Conservation (phyloP, 2,113 vertebrate species). For the Barbus barbus region DNA sequence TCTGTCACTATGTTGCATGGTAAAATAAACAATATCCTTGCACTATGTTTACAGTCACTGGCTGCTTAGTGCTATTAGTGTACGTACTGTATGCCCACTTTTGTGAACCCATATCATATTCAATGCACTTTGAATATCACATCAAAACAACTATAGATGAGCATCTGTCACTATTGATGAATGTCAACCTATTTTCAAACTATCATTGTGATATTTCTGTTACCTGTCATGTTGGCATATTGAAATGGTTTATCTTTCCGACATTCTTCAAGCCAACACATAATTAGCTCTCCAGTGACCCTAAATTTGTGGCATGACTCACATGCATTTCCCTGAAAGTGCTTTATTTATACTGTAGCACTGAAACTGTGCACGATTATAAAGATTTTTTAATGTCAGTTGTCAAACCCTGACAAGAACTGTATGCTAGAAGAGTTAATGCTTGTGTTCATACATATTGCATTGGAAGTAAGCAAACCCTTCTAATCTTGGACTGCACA, state of each 20-base stretch:
- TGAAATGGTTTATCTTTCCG: neutral
- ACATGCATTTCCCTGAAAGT: neutral
- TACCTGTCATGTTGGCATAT: neutral
- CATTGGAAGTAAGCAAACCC: conserved; percentile 9
- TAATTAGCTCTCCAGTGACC: conserved; percentile 7
- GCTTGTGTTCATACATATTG: neutral
- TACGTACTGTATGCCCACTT: neutral
- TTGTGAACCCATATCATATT: conserved; percentile 1
- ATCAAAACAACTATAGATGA: neutral
- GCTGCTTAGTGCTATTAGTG: neutral
- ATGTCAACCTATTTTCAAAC: conserved; percentile 9
- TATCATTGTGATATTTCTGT: neutral
- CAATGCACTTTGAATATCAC: neutral
- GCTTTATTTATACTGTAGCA: neutral
- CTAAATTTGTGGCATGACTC: conserved; percentile 1
- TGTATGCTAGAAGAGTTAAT: neutral
- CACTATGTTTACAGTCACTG: neutral
- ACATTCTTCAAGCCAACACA: neutral
- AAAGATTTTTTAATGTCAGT: neutral
- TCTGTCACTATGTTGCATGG: neutral
- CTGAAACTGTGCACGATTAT: neutral
- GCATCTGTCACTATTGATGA: neutral
- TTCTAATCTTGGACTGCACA: neutral
- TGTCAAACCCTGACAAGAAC: neutral
- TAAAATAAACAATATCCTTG: conserved; percentile 3